Conservation (phyloP, 2,888 invertebrate species). For the Aproaerema taeniolella region DNA sequence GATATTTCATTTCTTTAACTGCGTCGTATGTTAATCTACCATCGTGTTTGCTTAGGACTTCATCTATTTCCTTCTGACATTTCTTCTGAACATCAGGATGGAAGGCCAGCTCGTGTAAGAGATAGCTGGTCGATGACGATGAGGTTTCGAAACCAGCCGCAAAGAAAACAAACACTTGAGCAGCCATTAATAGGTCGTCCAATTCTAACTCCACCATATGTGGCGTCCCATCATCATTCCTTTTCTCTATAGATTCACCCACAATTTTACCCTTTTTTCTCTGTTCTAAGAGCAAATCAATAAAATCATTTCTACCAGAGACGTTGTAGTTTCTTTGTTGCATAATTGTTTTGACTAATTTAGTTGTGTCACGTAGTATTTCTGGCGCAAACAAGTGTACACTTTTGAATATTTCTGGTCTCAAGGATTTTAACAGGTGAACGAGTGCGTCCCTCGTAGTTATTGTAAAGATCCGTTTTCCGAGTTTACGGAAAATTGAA, state of each 20-base stretch:
- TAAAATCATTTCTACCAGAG: conserved; percentile 58
- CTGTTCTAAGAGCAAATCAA: conserved; percentile 56
- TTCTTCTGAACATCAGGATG: conserved; percentile 40
- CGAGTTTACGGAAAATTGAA: conserved; percentile 56
- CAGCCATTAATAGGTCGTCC: conserved; percentile 29
- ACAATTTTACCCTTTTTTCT: conserved; percentile 52
- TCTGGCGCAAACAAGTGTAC: conserved; percentile 24
- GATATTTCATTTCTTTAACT: conserved; percentile 34
- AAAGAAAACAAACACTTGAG: conserved; percentile 38
- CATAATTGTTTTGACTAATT: conserved; percentile 25
- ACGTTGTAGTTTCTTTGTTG: conserved; percentile 28
- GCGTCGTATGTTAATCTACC: conserved; percentile 33
- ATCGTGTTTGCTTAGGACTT: conserved; percentile 26
- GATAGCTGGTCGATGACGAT: conserved; percentile 39
- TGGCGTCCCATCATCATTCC: conserved; percentile 28
- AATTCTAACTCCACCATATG: conserved; percentile 27
- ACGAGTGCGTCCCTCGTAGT: conserved; percentile 39
- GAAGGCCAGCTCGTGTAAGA: conserved; percentile 39
- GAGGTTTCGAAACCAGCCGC: conserved; percentile 53
- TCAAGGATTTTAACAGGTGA: conserved; percentile 41
- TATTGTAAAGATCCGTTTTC: conserved; percentile 52
- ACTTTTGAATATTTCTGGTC: conserved; percentile 39
- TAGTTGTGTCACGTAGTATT: conserved; percentile 21
- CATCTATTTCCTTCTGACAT: conserved; percentile 39
- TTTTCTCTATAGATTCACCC: conserved; percentile 32